Evolutionary conservation across 2,888 invertebrate genomes (phyloP), one percentile per base, ranked within the genome.

Genomic region (Falcaria lacertinaria): DNA sequence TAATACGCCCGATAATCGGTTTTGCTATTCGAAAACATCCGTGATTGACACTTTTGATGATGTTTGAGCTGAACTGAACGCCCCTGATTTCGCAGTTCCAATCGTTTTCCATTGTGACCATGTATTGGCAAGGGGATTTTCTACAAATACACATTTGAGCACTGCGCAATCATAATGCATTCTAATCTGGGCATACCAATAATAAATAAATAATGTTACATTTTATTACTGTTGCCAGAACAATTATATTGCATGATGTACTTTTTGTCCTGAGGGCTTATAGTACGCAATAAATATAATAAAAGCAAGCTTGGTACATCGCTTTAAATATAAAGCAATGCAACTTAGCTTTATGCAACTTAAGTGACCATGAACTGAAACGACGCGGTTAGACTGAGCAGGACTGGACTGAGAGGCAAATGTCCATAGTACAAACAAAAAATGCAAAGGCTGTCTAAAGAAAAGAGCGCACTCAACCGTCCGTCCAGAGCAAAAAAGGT

Each of bases 1-100:
- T 87, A 88, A 88, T 88, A 85, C 74, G 72, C 77, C 76, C 83
- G 85, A 86, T 88, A 89, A 88, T 88, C 87, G 88, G 83, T 84
- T 89, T 85, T 80, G 78, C 84, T 85, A 85, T 88, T 86, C 77
- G 79, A 78, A 83, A 84, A 84, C 81, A 80, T 84, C 76, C 64
- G 79, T 88, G 88, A 88, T 88, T 88, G 88, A 89, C 88, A 87
- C 83, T 80, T 87, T 77, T 66, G 77, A 80, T 83, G 80, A 82
- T 76, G 77, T 78, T 74, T 75, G 74, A 74, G 72, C 64, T 65
- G 71, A 76, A 70, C 70, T 70, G 58, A 70, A 71, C 69, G 65
- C 75, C 70, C 74, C 69, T 46, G 63, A 69, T 56, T 64, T 68
- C 57, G 60, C 50, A 59, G 49, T 59, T 54, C 49, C 61, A 67